phyloP scores from a whole-genome alignment of 2,888 invertebrate genomes.

The Lepidochitona cinerea region DNA sequence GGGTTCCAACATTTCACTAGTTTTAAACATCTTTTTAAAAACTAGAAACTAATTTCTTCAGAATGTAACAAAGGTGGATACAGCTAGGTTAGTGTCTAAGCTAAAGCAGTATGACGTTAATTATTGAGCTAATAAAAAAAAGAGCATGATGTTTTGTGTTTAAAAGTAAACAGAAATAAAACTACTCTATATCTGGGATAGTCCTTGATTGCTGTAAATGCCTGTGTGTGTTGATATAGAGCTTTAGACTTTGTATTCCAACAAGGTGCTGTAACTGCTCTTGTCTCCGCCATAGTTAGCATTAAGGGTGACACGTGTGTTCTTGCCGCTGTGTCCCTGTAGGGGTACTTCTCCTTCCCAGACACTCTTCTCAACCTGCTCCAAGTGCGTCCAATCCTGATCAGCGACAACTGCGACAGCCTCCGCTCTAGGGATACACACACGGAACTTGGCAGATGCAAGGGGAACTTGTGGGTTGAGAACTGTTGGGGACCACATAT shows the following conservation, averaged over 20 bases:
- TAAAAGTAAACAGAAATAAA: slow-evolving; percentile 3
- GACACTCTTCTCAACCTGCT: slow-evolving; percentile 43
- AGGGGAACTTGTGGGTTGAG: slow-evolving; percentile 37
- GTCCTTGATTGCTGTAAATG: background rate
- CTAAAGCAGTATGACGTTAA: no score
- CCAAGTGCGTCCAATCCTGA: slow-evolving; percentile 68
- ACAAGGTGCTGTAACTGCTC: slow-evolving; percentile 68
- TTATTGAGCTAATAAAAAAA: no score
- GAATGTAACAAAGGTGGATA: no score
- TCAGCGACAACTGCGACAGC: slow-evolving; percentile 69
- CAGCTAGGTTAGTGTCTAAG: no score
- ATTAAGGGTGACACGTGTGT: slow-evolving; percentile 64
- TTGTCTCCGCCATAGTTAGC: slow-evolving; percentile 68
- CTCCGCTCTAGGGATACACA: slow-evolving; percentile 64
- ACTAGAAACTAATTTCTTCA: no score
- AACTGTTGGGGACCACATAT: slow-evolving; percentile 63
- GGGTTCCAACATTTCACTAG: no score
- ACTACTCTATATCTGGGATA: slow-evolving; percentile 6
- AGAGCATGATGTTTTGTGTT: no score
- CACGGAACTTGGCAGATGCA: slow-evolving; percentile 52
- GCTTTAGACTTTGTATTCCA: slow-evolving; percentile 59
- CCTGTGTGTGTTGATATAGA: background rate
- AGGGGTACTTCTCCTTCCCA: slow-evolving; percentile 66
- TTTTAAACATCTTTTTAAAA: no score
- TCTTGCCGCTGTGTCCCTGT: slow-evolving; percentile 52